Base-by-base conservation (phyloP, 2,113 vertebrate species). In the Mesitornis unicolor region DNA sequence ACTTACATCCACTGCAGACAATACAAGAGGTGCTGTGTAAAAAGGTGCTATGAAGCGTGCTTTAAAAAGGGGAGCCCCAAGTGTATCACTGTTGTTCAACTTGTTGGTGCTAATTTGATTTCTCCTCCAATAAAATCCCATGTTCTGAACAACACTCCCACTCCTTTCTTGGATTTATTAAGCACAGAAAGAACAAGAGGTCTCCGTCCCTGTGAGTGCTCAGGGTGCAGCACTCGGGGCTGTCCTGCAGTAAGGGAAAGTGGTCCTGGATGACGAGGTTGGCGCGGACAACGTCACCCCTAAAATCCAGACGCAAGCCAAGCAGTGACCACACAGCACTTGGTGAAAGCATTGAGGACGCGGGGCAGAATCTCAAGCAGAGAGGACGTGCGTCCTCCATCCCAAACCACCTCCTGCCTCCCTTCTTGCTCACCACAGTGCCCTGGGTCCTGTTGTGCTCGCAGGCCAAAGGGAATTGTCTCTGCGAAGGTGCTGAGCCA, bases 131-230 rank as follows among this genome's bases (percentile, higher is more conserved):
- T 13, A 26, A 91, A n/a, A 14, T 43, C 64, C 14, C 9, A 0
- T 4, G 19, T 5, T 79, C 40, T 22, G 8, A 80, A 22, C 4
- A 33, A 89, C 71, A 50, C 20, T 57, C 48, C 43, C 19, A 7
- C 6, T 48, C 56, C 61, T 38, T 82, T 21, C 61, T 76, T 84
- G 82, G 48, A 33, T 89, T 16, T 43, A 0, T n/a, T 13, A n/a
- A n/a, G n/a, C 13, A 40, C 20, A 59, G 15, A 47, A 83, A 48
- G 59, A 89, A 45, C 9, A 38, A 31, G 9, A 0, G 1, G 24
- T 51, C 60, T 47, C 14, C 2, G 1, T 4, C 9, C 2, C 48
- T 0, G 0, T 5, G 35, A 50, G 7, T 1, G 35, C 31, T 63
- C 80, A n/a, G 60, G 19, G 69, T 24, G 36, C 51, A 45, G 40